A percentile compares a stretch with the other conserved stretches of the same genome.
Conservation (phyloP, 2,888 invertebrate species). For the Oasisia sp. region DNA sequence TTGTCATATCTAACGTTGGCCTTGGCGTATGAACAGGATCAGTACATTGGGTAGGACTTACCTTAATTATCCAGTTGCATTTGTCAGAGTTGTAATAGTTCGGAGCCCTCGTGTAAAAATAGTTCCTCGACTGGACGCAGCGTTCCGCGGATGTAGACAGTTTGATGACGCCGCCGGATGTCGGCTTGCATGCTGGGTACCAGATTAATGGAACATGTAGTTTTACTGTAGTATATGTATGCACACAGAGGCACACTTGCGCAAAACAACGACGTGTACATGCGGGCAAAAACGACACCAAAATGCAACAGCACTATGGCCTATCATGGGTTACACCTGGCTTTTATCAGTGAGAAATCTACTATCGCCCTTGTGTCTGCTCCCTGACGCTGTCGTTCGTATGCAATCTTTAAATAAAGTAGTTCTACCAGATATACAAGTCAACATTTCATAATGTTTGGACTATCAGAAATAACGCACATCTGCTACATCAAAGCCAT, state of each 20-base stretch:
- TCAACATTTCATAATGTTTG: no score
- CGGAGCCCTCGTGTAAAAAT: not conserved
- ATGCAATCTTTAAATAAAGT: no score
- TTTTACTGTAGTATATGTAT: not conserved
- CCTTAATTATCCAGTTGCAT: slow-evolving; percentile 1
- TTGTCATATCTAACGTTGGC: not conserved
- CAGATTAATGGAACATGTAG: not conserved
- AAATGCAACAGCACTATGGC: no score
- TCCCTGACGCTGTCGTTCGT: no score
- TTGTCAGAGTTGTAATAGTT: not conserved
- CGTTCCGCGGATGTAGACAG: not conserved
- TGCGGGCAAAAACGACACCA: no score
- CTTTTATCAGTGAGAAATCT: no score
- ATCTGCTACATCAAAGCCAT: no score
- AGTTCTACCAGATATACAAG: no score
- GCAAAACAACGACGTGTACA: not conserved
- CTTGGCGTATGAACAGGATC: not conserved
- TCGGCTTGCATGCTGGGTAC: not conserved
- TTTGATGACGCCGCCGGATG: not conserved
- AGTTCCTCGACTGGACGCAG: not conserved
- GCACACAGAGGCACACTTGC: not conserved
- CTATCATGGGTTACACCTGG: no score
- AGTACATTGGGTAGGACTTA: not conserved
- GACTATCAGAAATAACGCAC: no score
- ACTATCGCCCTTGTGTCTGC: no score